A percentile compares a stretch with the other conserved stretches of the same genome.
phyloP scores from a whole-genome alignment of 2,113 vertebrate genomes.

The Eonycteris spelaea region DNA sequence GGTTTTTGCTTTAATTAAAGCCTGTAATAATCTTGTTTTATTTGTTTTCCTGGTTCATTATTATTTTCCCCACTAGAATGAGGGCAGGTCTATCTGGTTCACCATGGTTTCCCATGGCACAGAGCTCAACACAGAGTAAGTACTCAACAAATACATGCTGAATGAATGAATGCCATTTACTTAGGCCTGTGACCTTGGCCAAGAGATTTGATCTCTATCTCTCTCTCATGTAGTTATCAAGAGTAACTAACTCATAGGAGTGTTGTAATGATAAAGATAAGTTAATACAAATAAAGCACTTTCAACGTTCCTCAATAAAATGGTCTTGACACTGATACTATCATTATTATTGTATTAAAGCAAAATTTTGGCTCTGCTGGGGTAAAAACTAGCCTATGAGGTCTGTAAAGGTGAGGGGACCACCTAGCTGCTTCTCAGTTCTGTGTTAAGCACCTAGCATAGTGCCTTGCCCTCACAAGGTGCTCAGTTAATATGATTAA shows the following conservation, averaged over 20 bases:
- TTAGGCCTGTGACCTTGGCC: neutral
- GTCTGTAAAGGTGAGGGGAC: fast-evolving
- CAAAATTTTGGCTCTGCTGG: neutral
- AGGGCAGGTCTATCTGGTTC: neutral
- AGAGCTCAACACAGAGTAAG: neutral
- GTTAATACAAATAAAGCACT: neutral
- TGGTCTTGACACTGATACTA: neutral
- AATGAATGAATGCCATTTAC: neutral
- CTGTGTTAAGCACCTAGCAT: neutral
- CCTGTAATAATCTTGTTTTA: neutral
- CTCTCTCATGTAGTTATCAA: neutral
- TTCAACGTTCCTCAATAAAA: neutral
- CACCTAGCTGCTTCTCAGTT: neutral
- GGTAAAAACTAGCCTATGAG: neutral
- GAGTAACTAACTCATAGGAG: neutral
- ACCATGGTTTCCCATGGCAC: neutral
- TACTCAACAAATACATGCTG: neutral
- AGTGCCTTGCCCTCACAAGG: neutral
- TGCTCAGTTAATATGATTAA: too few relatives aligned
- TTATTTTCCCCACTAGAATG: neutral
- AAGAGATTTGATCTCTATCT: neutral
- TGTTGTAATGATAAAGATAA: neutral
- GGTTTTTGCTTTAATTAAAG: neutral
- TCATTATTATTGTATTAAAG: neutral
- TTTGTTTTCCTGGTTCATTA: neutral